Percentiles rank a stretch among this genome's conserved stretches.
Conservation (phyloP, 2,797 vertebrate species). For the Meriones psammophilus region DNA sequence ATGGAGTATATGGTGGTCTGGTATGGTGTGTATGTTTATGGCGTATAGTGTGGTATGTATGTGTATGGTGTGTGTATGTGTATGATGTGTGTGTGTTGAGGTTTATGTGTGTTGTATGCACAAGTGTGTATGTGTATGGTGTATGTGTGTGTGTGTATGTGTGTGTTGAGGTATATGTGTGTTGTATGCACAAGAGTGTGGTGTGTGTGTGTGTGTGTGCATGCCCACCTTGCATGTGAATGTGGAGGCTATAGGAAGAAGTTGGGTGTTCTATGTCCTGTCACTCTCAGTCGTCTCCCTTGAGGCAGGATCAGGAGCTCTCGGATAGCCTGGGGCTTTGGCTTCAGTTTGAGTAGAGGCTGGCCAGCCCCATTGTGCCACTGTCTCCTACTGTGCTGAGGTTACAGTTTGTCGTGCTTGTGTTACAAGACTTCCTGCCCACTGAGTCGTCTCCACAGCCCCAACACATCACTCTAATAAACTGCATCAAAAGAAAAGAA, state of each 20-base stretch:
- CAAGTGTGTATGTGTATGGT: neutral
- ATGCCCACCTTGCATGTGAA: neutral
- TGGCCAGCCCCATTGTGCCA: neutral
- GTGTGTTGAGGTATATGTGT: neutral
- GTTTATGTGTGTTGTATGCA: neutral
- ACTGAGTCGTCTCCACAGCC: neutral
- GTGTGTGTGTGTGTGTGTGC: neutral
- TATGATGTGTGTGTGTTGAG: neutral
- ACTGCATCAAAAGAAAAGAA: conserved; percentile 16
- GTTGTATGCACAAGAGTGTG: neutral
- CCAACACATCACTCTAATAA: conserved; percentile 39
- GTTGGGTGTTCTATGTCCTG: neutral
- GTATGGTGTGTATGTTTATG: neutral
- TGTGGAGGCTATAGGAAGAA: neutral
- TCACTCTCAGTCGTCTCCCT: neutral
- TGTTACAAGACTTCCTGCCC: neutral
- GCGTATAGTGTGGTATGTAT: neutral
- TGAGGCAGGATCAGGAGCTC: neutral
- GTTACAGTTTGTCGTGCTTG: neutral
- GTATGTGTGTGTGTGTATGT: no score
- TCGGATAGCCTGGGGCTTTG: neutral
- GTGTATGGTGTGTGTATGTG: neutral
- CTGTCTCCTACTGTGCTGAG: neutral
- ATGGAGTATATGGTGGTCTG: neutral
- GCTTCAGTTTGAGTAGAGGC: neutral